These are phyloP conservation scores for Pipistrellus pygmaeus DNA, from an alignment of 2,797 vertebrate species.

Conservation along the genomic window DNA sequence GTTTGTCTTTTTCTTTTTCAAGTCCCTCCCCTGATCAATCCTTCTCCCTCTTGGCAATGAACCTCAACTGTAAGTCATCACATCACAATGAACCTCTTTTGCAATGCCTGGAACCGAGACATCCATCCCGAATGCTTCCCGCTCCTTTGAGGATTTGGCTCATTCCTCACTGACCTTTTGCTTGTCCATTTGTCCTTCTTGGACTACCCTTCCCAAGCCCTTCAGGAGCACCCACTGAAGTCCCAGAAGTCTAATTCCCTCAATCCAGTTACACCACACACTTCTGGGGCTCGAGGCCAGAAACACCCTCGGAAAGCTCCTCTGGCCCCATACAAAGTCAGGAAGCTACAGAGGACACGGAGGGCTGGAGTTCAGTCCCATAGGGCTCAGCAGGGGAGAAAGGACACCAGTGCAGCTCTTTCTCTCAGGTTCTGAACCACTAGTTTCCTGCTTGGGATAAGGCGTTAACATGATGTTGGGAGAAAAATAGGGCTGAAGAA, in stretches of 20 bases:
- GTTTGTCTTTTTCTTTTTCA: background rate
- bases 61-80: background rate
- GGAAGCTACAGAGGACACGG: slow-evolving; percentile 4
- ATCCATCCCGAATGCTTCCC: background rate
- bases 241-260: background rate
- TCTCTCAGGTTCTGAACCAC: background rate
- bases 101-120: background rate
- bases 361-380: background rate
- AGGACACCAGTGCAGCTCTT: background rate
- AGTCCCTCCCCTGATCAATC: background rate
- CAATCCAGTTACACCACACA: background rate
- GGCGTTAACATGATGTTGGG: background rate
- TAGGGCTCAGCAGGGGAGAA: background rate
- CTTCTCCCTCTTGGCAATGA: background rate
- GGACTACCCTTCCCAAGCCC: background rate
- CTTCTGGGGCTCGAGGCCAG: background rate
- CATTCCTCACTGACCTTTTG: too few relatives aligned
- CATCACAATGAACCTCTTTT: slow-evolving; percentile 1
- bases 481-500: background rate
- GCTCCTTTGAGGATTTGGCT: background rate
- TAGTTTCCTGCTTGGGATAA: background rate
- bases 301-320: background rate
- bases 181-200: background rate
- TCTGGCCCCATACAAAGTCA: background rate
- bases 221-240: background rate